These are phyloP conservation scores for Istiophorus platypterus DNA, from an alignment of 2,113 vertebrate species.

Conservation along the genomic window DNA sequence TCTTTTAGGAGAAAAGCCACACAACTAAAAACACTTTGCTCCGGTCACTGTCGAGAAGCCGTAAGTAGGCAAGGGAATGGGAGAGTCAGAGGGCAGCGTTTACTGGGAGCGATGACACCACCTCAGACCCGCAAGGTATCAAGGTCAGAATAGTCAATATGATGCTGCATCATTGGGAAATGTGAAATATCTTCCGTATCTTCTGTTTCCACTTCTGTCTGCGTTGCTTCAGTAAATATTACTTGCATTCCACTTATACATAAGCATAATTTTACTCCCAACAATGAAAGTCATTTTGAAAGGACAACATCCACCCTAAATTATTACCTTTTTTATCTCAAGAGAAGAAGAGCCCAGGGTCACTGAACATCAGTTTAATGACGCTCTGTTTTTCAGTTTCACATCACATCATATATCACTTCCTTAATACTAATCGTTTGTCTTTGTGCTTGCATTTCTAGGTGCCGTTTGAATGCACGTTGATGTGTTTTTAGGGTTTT, in stretches of 20 bases:
- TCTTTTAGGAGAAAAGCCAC: neutral
- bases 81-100: neutral
- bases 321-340: neutral
- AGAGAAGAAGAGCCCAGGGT: neutral
- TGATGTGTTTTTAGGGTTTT: neutral
- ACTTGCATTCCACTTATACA: neutral
- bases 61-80: neutral
- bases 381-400: conserved; percentile 13
- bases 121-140: neutral
- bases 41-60: neutral
- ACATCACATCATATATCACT: neutral
- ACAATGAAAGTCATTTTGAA: conserved; percentile 16
- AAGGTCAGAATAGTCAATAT: neutral
- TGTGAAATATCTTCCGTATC: neutral
- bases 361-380: conserved; percentile 1
- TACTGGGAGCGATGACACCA: neutral
- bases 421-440: neutral
- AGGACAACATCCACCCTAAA: neutral
- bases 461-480: neutral
- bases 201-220: neutral
- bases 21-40: neutral
- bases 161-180: no score
- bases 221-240: neutral
- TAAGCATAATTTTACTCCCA: neutral
- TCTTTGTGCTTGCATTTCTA: neutral